Conservation (phyloP, 2,888 invertebrate species). For the Drosophila dives region DNA sequence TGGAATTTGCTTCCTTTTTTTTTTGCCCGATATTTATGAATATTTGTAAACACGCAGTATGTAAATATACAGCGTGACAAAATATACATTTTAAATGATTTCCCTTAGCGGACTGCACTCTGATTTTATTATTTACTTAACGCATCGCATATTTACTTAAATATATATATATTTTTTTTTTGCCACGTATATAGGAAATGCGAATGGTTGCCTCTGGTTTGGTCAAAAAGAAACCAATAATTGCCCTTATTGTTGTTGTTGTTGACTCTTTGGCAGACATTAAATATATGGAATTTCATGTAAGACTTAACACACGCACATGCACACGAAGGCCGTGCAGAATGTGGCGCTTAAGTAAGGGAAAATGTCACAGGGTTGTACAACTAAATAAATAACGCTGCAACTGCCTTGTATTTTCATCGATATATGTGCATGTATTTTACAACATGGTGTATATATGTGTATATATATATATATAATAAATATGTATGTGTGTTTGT, state of each 20-base stretch:
- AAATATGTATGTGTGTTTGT: background rate
- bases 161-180: background rate
- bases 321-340: background rate
- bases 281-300: constrained; percentile 78
- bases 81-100: constrained; percentile 13
- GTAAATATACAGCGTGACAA: background rate
- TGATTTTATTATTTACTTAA: constrained; percentile 17
- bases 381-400: constrained; percentile 70
- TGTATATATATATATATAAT: background rate
- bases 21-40: background rate
- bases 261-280: constrained; percentile 63
- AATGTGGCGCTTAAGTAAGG: background rate
- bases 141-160: background rate
- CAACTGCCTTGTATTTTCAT: constrained; percentile 21
- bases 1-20: background rate
- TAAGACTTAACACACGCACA: constrained; percentile 27
- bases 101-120: constrained; percentile 6
- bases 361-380: constrained; percentile 22
- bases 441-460: too few species aligned
- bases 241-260: constrained; percentile 43
- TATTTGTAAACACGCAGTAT: background rate
- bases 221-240: constrained; percentile 37
- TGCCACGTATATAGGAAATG: constrained; percentile 9
- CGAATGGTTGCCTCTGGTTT: constrained; percentile 41
- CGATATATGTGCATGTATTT: background rate